phyloP scores from a whole-genome alignment of 2,888 invertebrate species.

The Malthinus flaveolus region DNA sequence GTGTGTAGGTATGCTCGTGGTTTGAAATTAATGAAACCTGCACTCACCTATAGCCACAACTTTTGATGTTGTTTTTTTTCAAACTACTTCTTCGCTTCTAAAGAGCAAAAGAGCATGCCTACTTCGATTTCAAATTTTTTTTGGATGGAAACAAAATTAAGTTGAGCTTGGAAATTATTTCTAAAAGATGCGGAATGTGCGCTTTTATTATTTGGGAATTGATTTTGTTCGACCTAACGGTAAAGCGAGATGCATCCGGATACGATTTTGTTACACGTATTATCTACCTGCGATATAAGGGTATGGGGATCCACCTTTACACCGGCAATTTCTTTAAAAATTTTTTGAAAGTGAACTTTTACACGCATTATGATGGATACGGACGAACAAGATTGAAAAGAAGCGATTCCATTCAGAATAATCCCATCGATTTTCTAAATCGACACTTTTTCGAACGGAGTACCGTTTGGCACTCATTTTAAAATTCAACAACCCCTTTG shows the following conservation, averaged over 20 bases:
- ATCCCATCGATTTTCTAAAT: too few species aligned
- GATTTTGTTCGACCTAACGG: slow-evolving; percentile 21
- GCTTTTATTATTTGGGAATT: not conserved
- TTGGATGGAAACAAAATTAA: not conserved
- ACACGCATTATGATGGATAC: slow-evolving; percentile 9
- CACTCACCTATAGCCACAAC: slow-evolving; percentile 6
- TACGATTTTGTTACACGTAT: slow-evolving; percentile 11
- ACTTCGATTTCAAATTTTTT: not conserved
- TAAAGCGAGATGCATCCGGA: slow-evolving; percentile 6
- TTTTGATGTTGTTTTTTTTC: not conserved
- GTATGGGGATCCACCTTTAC: not conserved
- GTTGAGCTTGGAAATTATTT: not conserved
- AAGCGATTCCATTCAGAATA: too few species aligned
- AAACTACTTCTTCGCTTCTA: not conserved
- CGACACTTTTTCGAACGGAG: too few species aligned
- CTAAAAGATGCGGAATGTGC: not conserved
- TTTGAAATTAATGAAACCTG: slow-evolving; percentile 21
- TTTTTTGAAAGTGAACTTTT: slow-evolving; percentile 6
- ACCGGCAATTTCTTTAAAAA: slow-evolving; percentile 13
- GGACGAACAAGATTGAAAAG: not conserved
- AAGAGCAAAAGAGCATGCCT: not conserved
- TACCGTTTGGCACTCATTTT: too few species aligned
- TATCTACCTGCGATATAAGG: slow-evolving; percentile 25
- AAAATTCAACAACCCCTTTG: too few species aligned
- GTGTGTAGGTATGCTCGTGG: slow-evolving; percentile 22